Conservation (phyloP, 2,797 vertebrate species). For the Sebastes baramenuke region DNA sequence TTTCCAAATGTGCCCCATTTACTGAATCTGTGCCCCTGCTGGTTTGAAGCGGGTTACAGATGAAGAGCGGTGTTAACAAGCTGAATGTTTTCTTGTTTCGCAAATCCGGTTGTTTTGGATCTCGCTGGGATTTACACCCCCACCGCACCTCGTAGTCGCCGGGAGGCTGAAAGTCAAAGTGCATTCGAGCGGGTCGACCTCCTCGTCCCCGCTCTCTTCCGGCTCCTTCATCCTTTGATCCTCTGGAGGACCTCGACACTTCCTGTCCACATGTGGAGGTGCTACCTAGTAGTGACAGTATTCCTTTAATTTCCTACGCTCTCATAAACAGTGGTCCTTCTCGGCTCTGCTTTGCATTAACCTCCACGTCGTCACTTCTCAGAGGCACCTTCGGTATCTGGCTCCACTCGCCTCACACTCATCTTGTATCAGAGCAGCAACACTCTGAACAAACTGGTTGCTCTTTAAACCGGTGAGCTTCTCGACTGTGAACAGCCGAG, state of each 20-base stretch:
- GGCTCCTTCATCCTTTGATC: conserved; percentile 50
- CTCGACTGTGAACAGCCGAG: not conserved
- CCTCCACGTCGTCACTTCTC: conserved; percentile 14
- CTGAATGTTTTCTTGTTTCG: conserved; percentile 7
- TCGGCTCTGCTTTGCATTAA: conserved; percentile 4
- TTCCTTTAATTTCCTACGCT: conserved; percentile 34
- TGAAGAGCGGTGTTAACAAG: not conserved
- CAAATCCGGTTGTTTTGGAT: conserved; percentile 33
- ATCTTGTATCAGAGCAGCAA: conserved; percentile 34
- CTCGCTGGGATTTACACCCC: conserved; percentile 1
- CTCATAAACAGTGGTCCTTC: not conserved
- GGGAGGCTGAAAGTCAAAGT: conserved; percentile 46
- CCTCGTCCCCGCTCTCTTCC: not conserved
- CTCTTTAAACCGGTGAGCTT: not conserved
- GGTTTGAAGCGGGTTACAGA: conserved; percentile 6
- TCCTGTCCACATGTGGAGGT: conserved; percentile 30
- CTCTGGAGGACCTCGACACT: not conserved
- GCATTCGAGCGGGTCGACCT: conserved; percentile 20
- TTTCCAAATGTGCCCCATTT: not conserved
- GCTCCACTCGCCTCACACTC: conserved; percentile 62
- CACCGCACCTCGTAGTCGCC: not conserved
- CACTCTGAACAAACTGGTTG: not conserved
- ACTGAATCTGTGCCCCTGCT: not conserved
- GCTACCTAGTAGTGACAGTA: not conserved
- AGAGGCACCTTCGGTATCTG: conserved; percentile 39